These are phyloP conservation scores for Dinomys branickii DNA, from an alignment of 2,113 vertebrate genomes.

Conservation along the genomic window DNA sequence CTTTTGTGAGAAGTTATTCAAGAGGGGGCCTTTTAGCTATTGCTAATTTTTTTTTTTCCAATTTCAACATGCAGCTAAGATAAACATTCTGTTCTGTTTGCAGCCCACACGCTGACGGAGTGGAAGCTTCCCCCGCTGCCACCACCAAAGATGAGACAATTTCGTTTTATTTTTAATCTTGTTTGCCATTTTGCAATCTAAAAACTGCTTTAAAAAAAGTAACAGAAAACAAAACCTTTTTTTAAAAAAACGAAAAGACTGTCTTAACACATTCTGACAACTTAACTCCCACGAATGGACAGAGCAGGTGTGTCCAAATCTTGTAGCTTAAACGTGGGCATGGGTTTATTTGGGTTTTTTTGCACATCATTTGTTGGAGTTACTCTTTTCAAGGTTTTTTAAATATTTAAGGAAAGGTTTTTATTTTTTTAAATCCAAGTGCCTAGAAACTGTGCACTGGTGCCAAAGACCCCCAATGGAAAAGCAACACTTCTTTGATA, in stretches of 20 bases:
- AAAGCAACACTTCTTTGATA: constrained; percentile 50
- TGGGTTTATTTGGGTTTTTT: not conserved
- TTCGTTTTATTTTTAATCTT: constrained; percentile 69
- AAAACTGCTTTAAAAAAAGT: constrained; percentile 42
- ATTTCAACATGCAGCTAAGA: constrained; percentile 66
- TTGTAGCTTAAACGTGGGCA: constrained; percentile 41
- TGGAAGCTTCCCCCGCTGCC: not conserved
- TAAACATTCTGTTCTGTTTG: constrained; percentile 60
- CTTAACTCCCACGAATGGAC: constrained; percentile 7
- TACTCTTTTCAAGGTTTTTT: constrained; percentile 56
- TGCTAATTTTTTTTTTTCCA: constrained; percentile 66
- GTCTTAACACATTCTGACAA: constrained; percentile 59
- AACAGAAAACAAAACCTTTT: constrained; percentile 57
- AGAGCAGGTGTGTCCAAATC: constrained; percentile 46
- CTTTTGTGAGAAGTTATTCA: constrained; percentile 59
- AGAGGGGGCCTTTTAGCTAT: constrained; percentile 44
- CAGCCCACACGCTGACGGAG: constrained; percentile 61
- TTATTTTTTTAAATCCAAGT: not conserved
- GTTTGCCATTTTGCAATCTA: constrained; percentile 64
- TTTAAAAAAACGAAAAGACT: not conserved
- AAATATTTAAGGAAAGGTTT: constrained; percentile 39
- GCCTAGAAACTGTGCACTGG: not conserved
- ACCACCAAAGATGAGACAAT: constrained; percentile 39
- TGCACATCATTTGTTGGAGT: constrained; percentile 35
- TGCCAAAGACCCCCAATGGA: not conserved